Evolutionary conservation across 2,888 invertebrate genomes (phyloP).

Genomic region (Diogma glabrata): DNA sequence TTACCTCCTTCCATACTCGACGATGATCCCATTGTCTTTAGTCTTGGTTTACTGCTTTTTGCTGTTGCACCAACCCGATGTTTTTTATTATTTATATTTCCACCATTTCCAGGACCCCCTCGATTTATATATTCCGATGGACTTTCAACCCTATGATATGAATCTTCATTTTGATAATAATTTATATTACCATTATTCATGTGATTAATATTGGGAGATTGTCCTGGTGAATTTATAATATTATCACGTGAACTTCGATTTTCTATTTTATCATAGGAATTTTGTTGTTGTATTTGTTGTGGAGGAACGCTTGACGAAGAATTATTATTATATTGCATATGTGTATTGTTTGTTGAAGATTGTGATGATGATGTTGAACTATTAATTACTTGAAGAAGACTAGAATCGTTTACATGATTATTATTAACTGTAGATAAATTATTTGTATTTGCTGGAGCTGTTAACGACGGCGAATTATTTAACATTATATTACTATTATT

Average conservation of each 20-base stretch:
- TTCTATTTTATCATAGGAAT: conserved; percentile 26
- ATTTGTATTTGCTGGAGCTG: conserved; percentile 11
- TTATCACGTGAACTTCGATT: conserved; percentile 27
- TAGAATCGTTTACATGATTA: conserved; percentile 8
- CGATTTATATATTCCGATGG: conserved; percentile 18
- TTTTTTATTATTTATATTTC: conserved; percentile 24
- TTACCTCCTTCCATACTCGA: conserved; percentile 41
- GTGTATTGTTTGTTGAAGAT: conserved; percentile 6
- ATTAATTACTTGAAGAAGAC: conserved; percentile 12
- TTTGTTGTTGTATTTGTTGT: conserved; percentile 20
- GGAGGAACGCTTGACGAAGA: conserved; percentile 14
- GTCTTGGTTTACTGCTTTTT: conserved; percentile 34
- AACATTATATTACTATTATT: conserved; percentile 10
- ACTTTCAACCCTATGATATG: conserved; percentile 19
- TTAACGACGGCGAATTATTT: not conserved
- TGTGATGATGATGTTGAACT: conserved; percentile 10
- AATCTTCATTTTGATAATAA: conserved; percentile 8
- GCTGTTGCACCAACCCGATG: conserved; percentile 35
- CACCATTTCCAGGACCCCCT: conserved; percentile 9
- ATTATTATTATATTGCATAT: conserved; percentile 14
- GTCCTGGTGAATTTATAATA: conserved; percentile 12
- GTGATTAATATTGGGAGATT: conserved; percentile 19
- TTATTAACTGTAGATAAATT: conserved; percentile 12
- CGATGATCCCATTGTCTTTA: conserved; percentile 34
- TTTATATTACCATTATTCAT: conserved; percentile 22